A percentile compares a stretch with the other conserved stretches of the same genome.
These are phyloP conservation scores for Hyppa rectilinea DNA, from an alignment of 2,888 invertebrate species.

Conservation along the genomic window DNA sequence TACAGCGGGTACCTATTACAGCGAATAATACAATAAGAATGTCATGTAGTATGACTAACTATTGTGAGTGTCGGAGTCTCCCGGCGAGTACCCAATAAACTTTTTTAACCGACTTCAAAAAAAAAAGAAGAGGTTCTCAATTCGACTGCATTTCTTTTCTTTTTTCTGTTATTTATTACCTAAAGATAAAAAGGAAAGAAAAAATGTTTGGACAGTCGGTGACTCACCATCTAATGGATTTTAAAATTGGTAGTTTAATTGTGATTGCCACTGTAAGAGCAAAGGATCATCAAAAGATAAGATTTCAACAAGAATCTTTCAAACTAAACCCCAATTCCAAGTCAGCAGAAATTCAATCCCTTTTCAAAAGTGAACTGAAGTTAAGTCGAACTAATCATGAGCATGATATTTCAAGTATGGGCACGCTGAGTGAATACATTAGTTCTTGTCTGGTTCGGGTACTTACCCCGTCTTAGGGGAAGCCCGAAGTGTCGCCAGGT, in stretches of 20 bases:
- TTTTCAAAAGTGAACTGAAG: slow-evolving; percentile 25
- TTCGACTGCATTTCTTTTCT: too few species aligned
- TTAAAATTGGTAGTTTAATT: neutral
- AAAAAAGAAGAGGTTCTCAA: too few species aligned
- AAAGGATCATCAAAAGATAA: neutral
- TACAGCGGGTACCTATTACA: too few species aligned
- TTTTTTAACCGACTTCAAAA: too few species aligned
- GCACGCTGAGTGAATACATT: slow-evolving; percentile 55
- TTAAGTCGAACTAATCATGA: slow-evolving; percentile 58
- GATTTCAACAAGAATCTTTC: slow-evolving; percentile 41
- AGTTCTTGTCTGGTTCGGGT: slow-evolving; percentile 37
- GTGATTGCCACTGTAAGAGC: neutral
- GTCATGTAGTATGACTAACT: too few species aligned
- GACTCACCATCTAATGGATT: too few species aligned
- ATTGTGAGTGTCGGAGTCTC: too few species aligned
- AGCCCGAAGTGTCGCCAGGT: slow-evolving; percentile 16
- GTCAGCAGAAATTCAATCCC: slow-evolving; percentile 37
- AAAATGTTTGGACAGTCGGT: too few species aligned
- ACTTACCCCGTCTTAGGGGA: slow-evolving; percentile 26
- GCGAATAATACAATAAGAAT: too few species aligned
- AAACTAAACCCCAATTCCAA: slow-evolving; percentile 17
- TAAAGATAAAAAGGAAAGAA: too few species aligned
- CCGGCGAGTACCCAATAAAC: too few species aligned
- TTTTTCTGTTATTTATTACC: too few species aligned
- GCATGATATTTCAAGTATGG: slow-evolving; percentile 51